Conservation (phyloP, 2,888 invertebrate species). For the Tridacna gigas region DNA sequence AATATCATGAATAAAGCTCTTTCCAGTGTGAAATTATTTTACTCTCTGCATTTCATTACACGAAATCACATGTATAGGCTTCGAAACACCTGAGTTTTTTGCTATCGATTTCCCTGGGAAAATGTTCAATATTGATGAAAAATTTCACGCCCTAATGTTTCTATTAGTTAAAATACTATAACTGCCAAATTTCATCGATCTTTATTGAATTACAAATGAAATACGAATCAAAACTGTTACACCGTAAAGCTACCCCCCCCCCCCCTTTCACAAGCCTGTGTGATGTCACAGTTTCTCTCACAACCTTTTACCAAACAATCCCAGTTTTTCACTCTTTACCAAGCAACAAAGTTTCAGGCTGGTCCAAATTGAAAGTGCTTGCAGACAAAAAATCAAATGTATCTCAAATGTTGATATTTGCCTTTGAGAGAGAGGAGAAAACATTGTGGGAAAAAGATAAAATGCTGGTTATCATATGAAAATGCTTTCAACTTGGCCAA, state of each 20-base stretch:
- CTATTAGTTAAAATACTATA: constrained; percentile 16
- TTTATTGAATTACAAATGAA: constrained; percentile 20
- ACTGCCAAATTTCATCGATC: constrained; percentile 14
- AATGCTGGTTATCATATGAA: too few relatives aligned
- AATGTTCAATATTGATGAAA: constrained; percentile 10
- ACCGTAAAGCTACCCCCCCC: background rate
- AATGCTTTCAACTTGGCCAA: too few relatives aligned
- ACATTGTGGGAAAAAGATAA: too few relatives aligned
- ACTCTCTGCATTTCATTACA: constrained; percentile 25
- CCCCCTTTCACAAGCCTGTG: background rate
- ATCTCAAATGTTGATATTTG: too few relatives aligned
- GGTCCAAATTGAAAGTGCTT: too few relatives aligned
- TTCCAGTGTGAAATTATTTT: constrained; percentile 5
- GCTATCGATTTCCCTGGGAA: constrained; percentile 36
- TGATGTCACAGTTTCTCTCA: background rate
- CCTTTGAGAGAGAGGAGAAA: too few relatives aligned
- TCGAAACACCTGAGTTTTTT: constrained; percentile 26
- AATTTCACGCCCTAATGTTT: constrained; percentile 21
- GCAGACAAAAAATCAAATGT: too few relatives aligned
- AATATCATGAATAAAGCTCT: constrained; percentile 4
- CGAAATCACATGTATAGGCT: constrained; percentile 6
- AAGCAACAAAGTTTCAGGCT: too few relatives aligned
- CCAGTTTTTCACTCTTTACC: too few relatives aligned
- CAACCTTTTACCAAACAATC: too few relatives aligned
- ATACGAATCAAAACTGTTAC: constrained; percentile 1